Conservation (phyloP, 1,140 invertebrate species). For the Cotesia glomerata region DNA sequence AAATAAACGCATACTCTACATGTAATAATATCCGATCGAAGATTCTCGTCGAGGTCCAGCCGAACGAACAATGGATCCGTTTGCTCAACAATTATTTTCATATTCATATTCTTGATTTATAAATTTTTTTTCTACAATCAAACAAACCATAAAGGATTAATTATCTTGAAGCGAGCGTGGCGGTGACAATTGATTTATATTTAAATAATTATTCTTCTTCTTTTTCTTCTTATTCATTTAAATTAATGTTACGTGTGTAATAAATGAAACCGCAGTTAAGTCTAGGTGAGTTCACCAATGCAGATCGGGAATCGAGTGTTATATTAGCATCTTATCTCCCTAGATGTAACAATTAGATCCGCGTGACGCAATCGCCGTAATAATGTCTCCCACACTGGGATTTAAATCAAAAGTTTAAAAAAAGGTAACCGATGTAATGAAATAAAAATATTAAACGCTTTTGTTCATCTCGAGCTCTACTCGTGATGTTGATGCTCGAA, state of each 20-base stretch:
- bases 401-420: background rate
- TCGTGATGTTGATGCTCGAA: background rate
- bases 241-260: slow-evolving; percentile 11
- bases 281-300: background rate
- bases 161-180: no score
- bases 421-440: background rate
- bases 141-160: no score
- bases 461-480: background rate
- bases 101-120: no score
- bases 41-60: no score
- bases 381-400: slow-evolving; percentile 11
- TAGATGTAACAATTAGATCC: slow-evolving; percentile 13
- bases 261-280: background rate
- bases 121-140: no score
- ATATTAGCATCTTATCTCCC: background rate
- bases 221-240: no score
- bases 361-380: background rate
- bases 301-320: background rate
- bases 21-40: no score
- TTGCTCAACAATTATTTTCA: no score
- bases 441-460: background rate
- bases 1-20: no score
- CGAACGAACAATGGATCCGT: no score
- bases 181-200: no score
- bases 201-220: no score